Evolutionary conservation across 2,113 vertebrate genomes (phyloP), one percentile per base, ranked within the genome.

Genomic region (Daphoenositta chrysoptera): DNA sequence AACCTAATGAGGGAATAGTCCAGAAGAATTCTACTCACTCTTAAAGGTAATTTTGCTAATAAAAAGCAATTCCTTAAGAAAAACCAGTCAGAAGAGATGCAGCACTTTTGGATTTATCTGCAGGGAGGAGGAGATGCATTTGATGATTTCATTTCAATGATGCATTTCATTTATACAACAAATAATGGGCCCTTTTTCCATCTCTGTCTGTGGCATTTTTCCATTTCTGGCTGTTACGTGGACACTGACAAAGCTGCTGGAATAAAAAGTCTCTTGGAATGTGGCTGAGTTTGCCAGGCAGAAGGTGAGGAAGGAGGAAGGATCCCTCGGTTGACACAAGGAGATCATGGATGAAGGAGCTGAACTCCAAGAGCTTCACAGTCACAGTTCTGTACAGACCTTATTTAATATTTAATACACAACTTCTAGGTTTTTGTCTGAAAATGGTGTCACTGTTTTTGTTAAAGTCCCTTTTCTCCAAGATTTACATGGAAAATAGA

Each of bases 401-500:
- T 22, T 15, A 20, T 72, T 57, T 50, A 19, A 42, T 33, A 27
- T 33, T 64, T 37, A 5, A 28, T 7, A 7, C 10, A 19, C 17
- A 8, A 20, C 14, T 54, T 68, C 9, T 4, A 21, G 30, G 1
- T 15, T 64, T 53, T 26, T 56, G 2, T 15, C 47, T 68, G 4
- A 63, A 72, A 39, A 63, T 7, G 10, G 14, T 8, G 11, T 9
- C 35, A 44, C n/a, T 53, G 6, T 1, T 18, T 31, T 7, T 42
- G 17, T 12, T 40, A 5, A 64, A 64, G 2, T 15, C 19, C 23
- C 3, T 69, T 78, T 77, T 60, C 54, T 66, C 23, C 28, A 22
- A 50, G 40, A 8, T 3, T 6, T 28, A 3, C 3, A 0, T 35
- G 45, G 56, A 39, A 78, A 78, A 53, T 1, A 13, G 14, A 51